phyloP scores from a whole-genome alignment of 2,797 vertebrate genomes.

The Otolemur crassicaudatus region DNA sequence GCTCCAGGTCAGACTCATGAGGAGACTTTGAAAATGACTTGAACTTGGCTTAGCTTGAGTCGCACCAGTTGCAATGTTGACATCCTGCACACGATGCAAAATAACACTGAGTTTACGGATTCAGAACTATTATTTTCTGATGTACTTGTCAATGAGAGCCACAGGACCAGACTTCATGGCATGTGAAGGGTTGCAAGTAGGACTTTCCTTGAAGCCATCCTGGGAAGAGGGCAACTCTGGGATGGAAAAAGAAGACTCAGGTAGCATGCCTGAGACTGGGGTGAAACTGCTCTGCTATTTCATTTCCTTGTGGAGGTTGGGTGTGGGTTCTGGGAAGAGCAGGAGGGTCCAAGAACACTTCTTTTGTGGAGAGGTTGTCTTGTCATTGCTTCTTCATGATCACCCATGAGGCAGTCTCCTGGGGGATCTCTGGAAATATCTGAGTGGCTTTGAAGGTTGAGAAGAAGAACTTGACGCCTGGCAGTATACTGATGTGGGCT shows the following conservation, averaged over 20 bases:
- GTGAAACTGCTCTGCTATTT: neutral
- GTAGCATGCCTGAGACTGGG: neutral
- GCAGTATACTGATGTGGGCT: neutral
- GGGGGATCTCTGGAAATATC: neutral
- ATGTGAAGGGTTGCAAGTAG: neutral
- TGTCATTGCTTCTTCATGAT: neutral
- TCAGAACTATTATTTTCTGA: neutral
- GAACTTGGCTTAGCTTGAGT: neutral
- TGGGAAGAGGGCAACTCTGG: neutral
- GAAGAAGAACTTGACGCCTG: neutral
- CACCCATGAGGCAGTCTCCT: neutral
- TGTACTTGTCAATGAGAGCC: neutral
- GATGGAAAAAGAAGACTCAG: neutral
- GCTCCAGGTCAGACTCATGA: neutral
- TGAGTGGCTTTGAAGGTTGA: neutral
- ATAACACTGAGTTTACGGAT: neutral
- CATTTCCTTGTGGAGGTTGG: neutral
- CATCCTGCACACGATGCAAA: neutral
- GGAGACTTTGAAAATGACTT: constrained; percentile 17
- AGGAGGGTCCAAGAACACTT: neutral
- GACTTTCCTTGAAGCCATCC: neutral
- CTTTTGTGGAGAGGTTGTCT: neutral
- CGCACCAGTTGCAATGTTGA: neutral
- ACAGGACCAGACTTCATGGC: neutral
- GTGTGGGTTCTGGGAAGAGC: neutral